Evolutionary conservation across 2,888 invertebrate species (phyloP), one percentile per base, ranked within the genome.

Genomic region (Spilosoma lubricipeda): DNA sequence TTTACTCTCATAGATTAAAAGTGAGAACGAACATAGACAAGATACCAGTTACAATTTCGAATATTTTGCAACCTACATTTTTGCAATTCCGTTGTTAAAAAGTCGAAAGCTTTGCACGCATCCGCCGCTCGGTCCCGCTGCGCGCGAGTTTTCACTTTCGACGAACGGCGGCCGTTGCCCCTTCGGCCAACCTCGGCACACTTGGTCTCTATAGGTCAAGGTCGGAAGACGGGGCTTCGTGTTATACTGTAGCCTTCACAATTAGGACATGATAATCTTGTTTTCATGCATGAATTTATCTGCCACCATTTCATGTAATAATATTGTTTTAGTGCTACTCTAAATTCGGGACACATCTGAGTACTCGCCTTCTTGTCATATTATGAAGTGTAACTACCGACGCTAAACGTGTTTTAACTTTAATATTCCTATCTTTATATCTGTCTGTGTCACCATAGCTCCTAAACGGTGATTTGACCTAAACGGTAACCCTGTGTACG

Each of bases 81-180:
- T 75, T 71, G 72, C 13, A 72, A 75, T 69, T 36, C 75, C 42
- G 27, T 30, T 20, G 30, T 63, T n/a, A 79, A 77, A 80, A 81
- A 82, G 86, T 87, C 78, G 89, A 90, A 90, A 91, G 90, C 87
- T 87, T 83, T 48, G 75, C 74, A 81, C 79, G 80, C 83, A 79
- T 82, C 85, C 84, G 85, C 79, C 81, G 83, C 83, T 85, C 87
- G 86, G 87, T 82, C 85, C 85, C 81, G 80, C 76, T 87, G 87
- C 86, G 88, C 87, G 86, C 78, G 85, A 82, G 87, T 88, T 92
- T 93, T 93, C 93, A 92, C 93, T 93, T 92, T 93, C 92, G 86
- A 87, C 88, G 92, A 91, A 90, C 92, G 87, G 87, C 88, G 92
- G 92, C 90, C 92, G 87, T 84, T 92, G 93, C 87, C 91, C 92